A percentile compares a stretch with the other conserved stretches of the same genome.
Conservation (phyloP, 2,797 vertebrate genomes). For the Gouania willdenowi region DNA sequence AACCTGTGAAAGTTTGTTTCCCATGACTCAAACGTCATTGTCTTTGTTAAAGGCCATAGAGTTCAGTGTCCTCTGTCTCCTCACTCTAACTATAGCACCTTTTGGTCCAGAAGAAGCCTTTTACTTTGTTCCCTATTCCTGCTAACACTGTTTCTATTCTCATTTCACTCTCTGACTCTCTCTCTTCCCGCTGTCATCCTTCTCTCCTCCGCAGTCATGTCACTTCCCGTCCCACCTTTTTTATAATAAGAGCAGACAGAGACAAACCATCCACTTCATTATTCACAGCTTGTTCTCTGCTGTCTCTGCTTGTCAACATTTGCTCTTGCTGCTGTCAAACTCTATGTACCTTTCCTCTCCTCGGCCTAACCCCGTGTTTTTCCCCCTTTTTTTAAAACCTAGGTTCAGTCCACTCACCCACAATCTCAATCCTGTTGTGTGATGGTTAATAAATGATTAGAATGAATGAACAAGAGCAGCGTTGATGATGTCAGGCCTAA, state of each 20-base stretch:
- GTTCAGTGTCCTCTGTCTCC: not conserved
- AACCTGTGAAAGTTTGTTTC: constrained; percentile 40
- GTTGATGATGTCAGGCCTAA: constrained; percentile 30
- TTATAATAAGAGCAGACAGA: constrained; percentile 37
- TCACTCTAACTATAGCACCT: too few species aligned
- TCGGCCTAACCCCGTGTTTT: constrained; percentile 12
- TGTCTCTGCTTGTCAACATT: constrained; percentile 48
- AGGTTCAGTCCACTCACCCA: constrained; percentile 17
- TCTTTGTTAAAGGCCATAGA: constrained; percentile 8
- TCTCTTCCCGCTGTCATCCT: not conserved
- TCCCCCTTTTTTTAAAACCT: constrained; percentile 25
- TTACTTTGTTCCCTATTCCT: too few species aligned
- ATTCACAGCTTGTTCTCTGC: constrained; percentile 42
- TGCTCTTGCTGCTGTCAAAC: constrained; percentile 27
- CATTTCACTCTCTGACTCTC: too few species aligned
- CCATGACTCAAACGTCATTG: constrained; percentile 37
- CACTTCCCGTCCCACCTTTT: constrained; percentile 37
- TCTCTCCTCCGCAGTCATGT: constrained; percentile 25
- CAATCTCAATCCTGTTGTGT: constrained; percentile 37
- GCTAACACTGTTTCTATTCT: too few species aligned
- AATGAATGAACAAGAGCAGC: constrained; percentile 20
- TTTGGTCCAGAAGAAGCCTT: too few species aligned
- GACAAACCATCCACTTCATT: constrained; percentile 48
- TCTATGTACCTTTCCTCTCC: constrained; percentile 7
- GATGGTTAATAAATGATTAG: constrained; percentile 57